Base-by-base conservation (phyloP, 2,797 vertebrate species). In the Molossus alvarezi region DNA sequence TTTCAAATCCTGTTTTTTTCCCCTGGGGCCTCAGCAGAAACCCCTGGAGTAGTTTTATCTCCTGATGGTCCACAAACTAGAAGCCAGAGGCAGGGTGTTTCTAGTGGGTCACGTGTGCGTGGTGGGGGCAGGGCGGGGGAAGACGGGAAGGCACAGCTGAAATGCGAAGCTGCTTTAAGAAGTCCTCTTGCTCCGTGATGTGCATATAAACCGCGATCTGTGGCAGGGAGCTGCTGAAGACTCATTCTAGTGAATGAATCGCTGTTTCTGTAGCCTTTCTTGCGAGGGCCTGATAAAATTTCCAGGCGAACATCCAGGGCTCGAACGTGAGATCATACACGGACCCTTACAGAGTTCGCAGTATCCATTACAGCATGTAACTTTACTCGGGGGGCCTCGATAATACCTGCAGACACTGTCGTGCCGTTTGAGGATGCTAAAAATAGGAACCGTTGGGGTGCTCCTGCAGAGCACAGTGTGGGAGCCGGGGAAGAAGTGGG, bases 1-100 rank as follows among this genome's bases (percentile, higher is more conserved):
- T 92, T 95, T 92, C 62, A 95, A 92, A 90, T 82, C 69, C 53
- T 67, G 8, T 82, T 93, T 80, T 67, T 6, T 82, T 93, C 60
- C 45, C 55, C 72, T 75, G 20, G 41, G 41, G 29, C 82, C 48
- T 81, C 41, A 51, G 88, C n/a, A 87, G 62, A 93, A 97, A 95
- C 48, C 18, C 11, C 60, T 97, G 69, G 57, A 90, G 80, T 69
- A 69, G 60, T 89, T 88, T 80, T 73, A 25, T 76, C 20, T 76
- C 77, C 91, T 89, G 67, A 48, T 62, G 88, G 75, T 79, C 48
- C 7, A 1, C 87, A 55, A 67, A 73, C 77, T 71, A 97, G 88
- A 76, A 82, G 25, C 71, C 25, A 27, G 57, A 55, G 64, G 81
- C 18, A 10, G 45, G 51, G 21, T 45, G 83, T 55, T 87, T 85